Conservation (phyloP, 2,113 vertebrate genomes). For the Strix aluco region DNA sequence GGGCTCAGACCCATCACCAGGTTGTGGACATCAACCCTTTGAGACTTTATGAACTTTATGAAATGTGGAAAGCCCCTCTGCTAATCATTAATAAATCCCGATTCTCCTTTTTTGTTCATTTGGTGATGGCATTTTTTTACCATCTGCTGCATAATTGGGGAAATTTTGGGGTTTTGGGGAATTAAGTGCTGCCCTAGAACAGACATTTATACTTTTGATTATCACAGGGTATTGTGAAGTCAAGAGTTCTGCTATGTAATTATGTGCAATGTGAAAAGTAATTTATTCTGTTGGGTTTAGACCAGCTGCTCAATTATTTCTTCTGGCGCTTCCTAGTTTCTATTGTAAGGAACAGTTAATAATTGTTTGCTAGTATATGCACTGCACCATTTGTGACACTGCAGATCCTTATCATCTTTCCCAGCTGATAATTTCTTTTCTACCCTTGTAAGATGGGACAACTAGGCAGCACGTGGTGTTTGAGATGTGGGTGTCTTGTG, state of each 20-base stretch:
- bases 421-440: background rate
- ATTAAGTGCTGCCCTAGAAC: background rate
- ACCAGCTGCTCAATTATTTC: constrained; percentile 2
- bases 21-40: background rate
- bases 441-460: background rate
- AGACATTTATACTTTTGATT: background rate
- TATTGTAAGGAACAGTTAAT: background rate
- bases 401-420: background rate
- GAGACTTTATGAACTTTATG: background rate
- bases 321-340: background rate
- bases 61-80: background rate
- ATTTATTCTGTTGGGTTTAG: constrained; percentile 14
- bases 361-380: background rate
- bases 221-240: background rate
- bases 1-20: background rate
- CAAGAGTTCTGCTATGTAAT: constrained; percentile 11
- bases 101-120: background rate
- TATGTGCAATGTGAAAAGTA: background rate
- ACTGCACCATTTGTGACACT: background rate
- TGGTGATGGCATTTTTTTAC: background rate
- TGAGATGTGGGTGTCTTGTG: background rate
- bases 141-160: background rate
- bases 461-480: background rate
- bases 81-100: background rate
- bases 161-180: background rate